These are phyloP conservation scores for Pedicia rivosa DNA, from an alignment of 2,888 invertebrate genomes.

Conservation along the genomic window DNA sequence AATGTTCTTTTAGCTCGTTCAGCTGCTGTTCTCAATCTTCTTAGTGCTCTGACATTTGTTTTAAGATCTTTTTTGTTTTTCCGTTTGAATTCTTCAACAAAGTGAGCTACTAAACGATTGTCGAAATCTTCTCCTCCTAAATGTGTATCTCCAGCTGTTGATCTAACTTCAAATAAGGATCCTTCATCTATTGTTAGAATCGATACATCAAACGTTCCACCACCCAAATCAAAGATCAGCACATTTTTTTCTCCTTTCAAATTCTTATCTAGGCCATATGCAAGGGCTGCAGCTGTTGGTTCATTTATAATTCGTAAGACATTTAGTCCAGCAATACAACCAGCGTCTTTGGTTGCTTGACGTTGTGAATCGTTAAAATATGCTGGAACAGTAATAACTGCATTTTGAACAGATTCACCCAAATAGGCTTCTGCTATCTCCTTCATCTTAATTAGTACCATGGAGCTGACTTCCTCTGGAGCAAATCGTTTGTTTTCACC, in stretches of 20 bases:
- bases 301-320: slow-evolving; percentile 88
- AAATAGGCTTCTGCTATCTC: slow-evolving; percentile 82
- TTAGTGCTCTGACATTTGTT: slow-evolving; percentile 45
- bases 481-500: slow-evolving; percentile 82
- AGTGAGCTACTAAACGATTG: slow-evolving; percentile 78
- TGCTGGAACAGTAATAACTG: slow-evolving; percentile 84
- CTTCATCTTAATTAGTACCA: slow-evolving; percentile 92
- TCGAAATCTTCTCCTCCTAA: slow-evolving; percentile 92
- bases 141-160: slow-evolving; percentile 91
- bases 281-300: slow-evolving; percentile 86
- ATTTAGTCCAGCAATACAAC: slow-evolving; percentile 81
- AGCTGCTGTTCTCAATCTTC: slow-evolving; percentile 56
- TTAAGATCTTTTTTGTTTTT: slow-evolving; percentile 54
- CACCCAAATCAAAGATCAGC: slow-evolving; percentile 75
- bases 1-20: slow-evolving; percentile 63
- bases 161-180: slow-evolving; percentile 80
- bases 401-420: slow-evolving; percentile 75
- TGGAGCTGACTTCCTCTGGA: slow-evolving; percentile 87
- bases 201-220: slow-evolving; percentile 94
- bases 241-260: slow-evolving; percentile 71
- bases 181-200: slow-evolving; percentile 92
- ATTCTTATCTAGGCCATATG: slow-evolving; percentile 84
- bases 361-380: slow-evolving; percentile 86
- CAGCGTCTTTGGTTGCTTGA: slow-evolving; percentile 88
- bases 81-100: slow-evolving; percentile 77